Percentiles rank a stretch among this genome's conserved stretches.
These are phyloP conservation scores for Dolomedes plantarius DNA, from an alignment of 2,888 invertebrate species.

Conservation along the genomic window DNA sequence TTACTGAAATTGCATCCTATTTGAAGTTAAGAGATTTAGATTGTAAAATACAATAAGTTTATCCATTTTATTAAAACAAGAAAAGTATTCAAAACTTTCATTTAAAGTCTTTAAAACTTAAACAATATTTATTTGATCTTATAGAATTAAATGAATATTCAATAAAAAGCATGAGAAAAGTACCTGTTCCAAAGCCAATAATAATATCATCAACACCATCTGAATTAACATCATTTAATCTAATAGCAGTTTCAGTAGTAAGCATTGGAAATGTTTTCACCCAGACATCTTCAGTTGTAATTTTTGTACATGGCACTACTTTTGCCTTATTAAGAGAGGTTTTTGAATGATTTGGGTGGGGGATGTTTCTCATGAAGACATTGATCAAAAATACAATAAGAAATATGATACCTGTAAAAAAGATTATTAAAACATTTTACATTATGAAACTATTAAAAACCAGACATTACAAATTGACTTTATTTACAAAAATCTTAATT, in stretches of 20 bases:
- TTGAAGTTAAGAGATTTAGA: too few relatives aligned
- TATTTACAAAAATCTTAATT: too few relatives aligned
- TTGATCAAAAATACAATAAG: constrained; percentile 82
- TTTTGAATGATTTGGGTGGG: constrained; percentile 17
- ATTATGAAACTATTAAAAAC: too few relatives aligned
- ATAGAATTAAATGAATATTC: too few relatives aligned
- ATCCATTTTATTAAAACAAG: too few relatives aligned
- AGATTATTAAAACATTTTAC: too few relatives aligned
- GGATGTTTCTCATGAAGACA: constrained; percentile 79
- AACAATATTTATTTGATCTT: too few relatives aligned
- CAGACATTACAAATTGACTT: too few relatives aligned
- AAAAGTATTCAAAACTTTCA: too few relatives aligned
- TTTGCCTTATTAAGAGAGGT: constrained; percentile 22
- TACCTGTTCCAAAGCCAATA: constrained; percentile 87
- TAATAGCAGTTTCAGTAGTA: constrained; percentile 84
- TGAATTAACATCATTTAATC: constrained; percentile 84
- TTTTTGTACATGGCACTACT: constrained; percentile 58
- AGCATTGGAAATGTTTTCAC: constrained; percentile 73
- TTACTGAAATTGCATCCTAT: too few relatives aligned
- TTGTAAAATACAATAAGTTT: too few relatives aligned
- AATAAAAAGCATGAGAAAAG: background rate
- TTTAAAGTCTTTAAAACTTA: too few relatives aligned
- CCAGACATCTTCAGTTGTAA: constrained; percentile 70
- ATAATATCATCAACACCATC: constrained; percentile 85
- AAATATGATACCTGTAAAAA: constrained; percentile 80